Conservation (phyloP, 2,797 vertebrate genomes). For the Crenichthys baileyi region DNA sequence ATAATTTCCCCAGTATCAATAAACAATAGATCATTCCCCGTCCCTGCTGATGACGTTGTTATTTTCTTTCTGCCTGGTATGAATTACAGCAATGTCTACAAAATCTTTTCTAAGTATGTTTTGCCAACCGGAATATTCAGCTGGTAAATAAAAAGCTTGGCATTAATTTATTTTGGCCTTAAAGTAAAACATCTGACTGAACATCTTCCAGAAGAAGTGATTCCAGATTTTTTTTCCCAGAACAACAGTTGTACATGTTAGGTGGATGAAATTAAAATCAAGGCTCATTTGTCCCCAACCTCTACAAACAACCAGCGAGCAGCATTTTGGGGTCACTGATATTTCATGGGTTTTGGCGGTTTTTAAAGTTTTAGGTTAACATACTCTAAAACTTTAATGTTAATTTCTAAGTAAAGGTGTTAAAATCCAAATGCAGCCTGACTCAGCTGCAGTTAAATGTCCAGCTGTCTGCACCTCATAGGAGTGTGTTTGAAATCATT, state of each 20-base stretch:
- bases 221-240: neutral
- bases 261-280: too few species aligned
- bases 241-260: neutral
- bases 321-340: neutral
- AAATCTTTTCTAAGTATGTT: neutral
- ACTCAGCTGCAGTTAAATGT: too few species aligned
- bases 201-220: neutral
- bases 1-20: too few species aligned
- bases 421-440: neutral
- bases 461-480: too few species aligned
- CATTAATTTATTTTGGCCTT: too few species aligned
- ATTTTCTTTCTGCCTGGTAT: neutral
- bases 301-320: neutral
- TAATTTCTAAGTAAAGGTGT: neutral
- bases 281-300: too few species aligned
- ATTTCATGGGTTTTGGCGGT: neutral
- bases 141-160: neutral
- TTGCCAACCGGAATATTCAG: neutral
- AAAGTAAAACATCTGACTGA: neutral
- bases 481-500: neutral
- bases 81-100: neutral
- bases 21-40: too few species aligned
- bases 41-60: neutral
- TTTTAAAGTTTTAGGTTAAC: neutral
- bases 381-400: neutral